Base-by-base conservation (phyloP, 53 echinoderm and acorn worm genomes). In the Luidia sarsii region DNA sequence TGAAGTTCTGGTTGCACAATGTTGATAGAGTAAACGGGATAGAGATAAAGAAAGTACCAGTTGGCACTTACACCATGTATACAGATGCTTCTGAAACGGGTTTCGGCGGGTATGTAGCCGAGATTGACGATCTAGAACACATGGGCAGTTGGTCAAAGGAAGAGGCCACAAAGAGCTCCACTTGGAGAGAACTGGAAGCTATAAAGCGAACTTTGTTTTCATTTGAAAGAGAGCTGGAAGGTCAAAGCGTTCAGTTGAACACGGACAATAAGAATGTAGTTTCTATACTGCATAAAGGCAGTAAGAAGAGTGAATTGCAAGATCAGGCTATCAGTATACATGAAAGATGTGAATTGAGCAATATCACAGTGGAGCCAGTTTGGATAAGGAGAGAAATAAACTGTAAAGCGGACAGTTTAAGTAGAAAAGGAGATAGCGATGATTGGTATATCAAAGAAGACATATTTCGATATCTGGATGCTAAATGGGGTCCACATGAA, bases 1-100 rank as follows among this genome's bases (percentile, higher is more conserved):
- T 67, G 7, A 6, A 31, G 10, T 81, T 81, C 30, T 65, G 81
- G 81, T 66, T 11, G 7, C n/a, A 50, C 16, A n/a, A 81, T 3
- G 11, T 52, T n/a, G 1, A 67, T 10, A 33, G 50, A 8, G 10
- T 67, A 19, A 81, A 81, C 18, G 81, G 81, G 1, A 51, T 50
- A 13, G 3, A 7, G 4, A 48, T 81, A 2, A 19, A 11, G 5
- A 1, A n/a, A 50, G 2, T 1, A 19, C 11, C n/a, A 1, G 30
- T 24, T 20, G 50, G 53, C 50, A 23, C 9, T 22, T 77, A 14
- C 39, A 19, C 50, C 13, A 2, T 59, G 0, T 59, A 3, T 8
- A 59, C 60, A 14, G 60, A 27, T 59, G 60, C 60, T 3, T 28
- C 46, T 23, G 22, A 27, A 0, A 59, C 7, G 2, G 60, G 60